Percentiles rank a stretch among this genome's conserved stretches.
These are phyloP conservation scores for Eurystomus glaucurus DNA, from an alignment of 2,797 vertebrate species.

Conservation along the genomic window DNA sequence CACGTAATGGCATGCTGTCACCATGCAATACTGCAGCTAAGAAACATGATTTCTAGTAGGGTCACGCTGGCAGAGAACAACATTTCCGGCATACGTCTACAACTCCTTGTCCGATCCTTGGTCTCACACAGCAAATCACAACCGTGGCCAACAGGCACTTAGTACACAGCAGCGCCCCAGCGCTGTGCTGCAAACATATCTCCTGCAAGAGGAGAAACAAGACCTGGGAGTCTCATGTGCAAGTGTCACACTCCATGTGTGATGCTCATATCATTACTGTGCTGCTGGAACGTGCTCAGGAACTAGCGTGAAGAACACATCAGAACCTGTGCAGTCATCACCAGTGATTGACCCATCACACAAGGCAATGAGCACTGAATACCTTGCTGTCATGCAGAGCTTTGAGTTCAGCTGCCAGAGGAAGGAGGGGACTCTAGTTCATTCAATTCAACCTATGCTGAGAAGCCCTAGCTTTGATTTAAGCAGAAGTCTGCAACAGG, in stretches of 20 bases:
- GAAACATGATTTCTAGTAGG: not conserved
- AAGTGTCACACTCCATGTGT: not conserved
- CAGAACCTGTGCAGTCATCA: not conserved
- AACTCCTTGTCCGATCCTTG: not conserved
- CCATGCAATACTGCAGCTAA: not conserved
- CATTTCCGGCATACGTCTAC: not conserved
- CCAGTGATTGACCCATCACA: not conserved
- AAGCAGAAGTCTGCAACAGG: not conserved
- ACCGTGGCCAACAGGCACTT: not conserved
- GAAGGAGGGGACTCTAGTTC: not conserved
- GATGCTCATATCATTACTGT: not conserved
- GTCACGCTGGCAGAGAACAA: not conserved
- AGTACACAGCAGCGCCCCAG: not conserved
- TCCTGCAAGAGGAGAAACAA: not conserved
- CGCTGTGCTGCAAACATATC: fast-evolving
- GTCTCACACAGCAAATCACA: not conserved
- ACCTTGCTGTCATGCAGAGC: not conserved
- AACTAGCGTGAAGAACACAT: not conserved
- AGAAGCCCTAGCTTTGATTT: not conserved
- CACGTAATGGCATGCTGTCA: not conserved
- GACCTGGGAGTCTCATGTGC: not conserved
- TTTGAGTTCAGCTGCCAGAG: not conserved
- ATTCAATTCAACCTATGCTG: not conserved
- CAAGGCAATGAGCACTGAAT: not conserved
- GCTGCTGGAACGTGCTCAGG: not conserved